Evolutionary conservation across 2,797 vertebrate genomes (phyloP).

Genomic region (Graptemys geographica): DNA sequence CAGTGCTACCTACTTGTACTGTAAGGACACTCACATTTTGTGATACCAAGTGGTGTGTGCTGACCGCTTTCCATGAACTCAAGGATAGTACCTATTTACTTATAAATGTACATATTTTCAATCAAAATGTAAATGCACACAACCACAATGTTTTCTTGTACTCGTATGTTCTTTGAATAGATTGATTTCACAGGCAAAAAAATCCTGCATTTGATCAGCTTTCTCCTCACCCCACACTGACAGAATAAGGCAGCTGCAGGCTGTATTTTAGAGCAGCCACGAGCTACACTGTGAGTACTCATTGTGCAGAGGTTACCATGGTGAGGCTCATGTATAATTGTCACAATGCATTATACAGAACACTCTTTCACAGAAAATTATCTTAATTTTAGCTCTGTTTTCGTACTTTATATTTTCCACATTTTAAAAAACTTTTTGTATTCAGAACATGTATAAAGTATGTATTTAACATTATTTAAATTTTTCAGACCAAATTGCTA

Average conservation of each 20-base stretch:
- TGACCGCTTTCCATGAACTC: background rate
- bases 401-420: background rate
- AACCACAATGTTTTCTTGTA: background rate
- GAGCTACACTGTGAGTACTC: background rate
- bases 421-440: background rate
- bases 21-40: background rate
- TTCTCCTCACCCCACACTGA: background rate
- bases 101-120: background rate
- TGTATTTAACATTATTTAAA: background rate
- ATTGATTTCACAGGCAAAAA: background rate
- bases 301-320: background rate
- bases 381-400: background rate
- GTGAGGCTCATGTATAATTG: background rate
- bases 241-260: background rate
- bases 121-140: background rate
- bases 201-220: background rate
- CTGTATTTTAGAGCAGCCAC: background rate
- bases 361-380: background rate
- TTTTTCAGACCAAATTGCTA: constrained; percentile 2
- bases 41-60: background rate
- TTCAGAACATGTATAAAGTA: background rate
- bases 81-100: background rate
- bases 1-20: background rate
- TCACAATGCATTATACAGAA: background rate
- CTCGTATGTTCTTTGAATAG: background rate